A percentile compares a stretch with the other conserved stretches of the same genome.
These are phyloP conservation scores for Stenchaetothrips biformis DNA, from an alignment of 2,888 invertebrate species.

Conservation along the genomic window DNA sequence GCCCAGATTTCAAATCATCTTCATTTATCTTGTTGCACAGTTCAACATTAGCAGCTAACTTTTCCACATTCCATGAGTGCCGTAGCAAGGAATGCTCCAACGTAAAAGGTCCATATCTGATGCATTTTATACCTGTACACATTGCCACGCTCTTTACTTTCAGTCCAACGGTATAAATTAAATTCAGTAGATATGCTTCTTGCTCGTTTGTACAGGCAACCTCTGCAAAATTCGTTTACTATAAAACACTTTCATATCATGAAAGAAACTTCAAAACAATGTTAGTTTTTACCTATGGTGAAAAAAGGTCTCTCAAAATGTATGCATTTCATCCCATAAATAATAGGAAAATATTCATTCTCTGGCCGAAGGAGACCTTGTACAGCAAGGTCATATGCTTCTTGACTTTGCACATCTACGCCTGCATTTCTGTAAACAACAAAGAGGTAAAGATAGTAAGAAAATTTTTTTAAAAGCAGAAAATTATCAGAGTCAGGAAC, in stretches of 20 bases:
- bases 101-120: constrained; percentile 76
- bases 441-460: constrained; percentile 8
- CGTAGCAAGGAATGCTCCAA: constrained; percentile 66
- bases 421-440: constrained; percentile 59
- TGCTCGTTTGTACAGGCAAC: constrained; percentile 82
- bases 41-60: neutral
- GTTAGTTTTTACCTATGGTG: constrained; percentile 60
- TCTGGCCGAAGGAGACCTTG: constrained; percentile 76
- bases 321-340: constrained; percentile 82
- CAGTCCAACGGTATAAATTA: constrained; percentile 81
- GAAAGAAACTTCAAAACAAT: constrained; percentile 37
- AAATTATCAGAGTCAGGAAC: constrained; percentile 7
- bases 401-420: constrained; percentile 77
- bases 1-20: neutral
- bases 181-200: constrained; percentile 65
- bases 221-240: constrained; percentile 55
- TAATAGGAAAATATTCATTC: constrained; percentile 62
- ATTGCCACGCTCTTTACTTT: constrained; percentile 74
- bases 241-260: neutral
- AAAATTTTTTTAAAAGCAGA: neutral
- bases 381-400: constrained; percentile 82
- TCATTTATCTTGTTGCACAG: neutral
- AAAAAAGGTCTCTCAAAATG: constrained; percentile 78
- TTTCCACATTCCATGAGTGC: neutral
- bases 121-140: constrained; percentile 72